Evolutionary conservation across 2,888 invertebrate species (phyloP).

Genomic region (Gibbula magus): DNA sequence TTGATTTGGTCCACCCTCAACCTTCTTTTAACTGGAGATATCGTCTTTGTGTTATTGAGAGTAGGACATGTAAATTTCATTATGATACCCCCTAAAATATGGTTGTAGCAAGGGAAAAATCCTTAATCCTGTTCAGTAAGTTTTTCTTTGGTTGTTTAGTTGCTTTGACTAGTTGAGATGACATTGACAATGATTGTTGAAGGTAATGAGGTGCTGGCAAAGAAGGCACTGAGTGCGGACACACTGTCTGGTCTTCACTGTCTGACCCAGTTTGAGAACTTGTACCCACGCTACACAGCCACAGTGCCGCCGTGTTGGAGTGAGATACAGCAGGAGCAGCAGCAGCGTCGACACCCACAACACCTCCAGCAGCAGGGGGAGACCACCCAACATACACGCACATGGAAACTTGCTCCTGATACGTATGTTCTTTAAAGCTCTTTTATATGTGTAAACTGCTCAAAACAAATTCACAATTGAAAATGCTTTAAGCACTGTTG

Average conservation of each 20-base stretch:
- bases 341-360: slow-evolving; percentile 91
- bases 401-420: slow-evolving; percentile 91
- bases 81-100: no score
- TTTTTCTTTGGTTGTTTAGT: not conserved
- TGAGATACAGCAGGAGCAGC: slow-evolving; percentile 92
- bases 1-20: no score
- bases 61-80: no score
- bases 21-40: no score
- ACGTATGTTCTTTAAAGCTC: slow-evolving; percentile 79
- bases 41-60: no score
- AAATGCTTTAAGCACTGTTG: no score
- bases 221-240: slow-evolving; percentile 78
- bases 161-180: not conserved
- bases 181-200: not conserved
- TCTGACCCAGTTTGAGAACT: slow-evolving; percentile 85
- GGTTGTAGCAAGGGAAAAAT: no score
- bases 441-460: no score
- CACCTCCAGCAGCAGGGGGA: slow-evolving; percentile 82
- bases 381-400: slow-evolving; percentile 85
- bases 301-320: slow-evolving; percentile 96
- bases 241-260: slow-evolving; percentile 82
- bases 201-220: slow-evolving; percentile 71
- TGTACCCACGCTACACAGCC: slow-evolving; percentile 85
- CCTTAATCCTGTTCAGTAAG: not conserved
- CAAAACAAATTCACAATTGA: no score